phyloP scores from a whole-genome alignment of 2,797 vertebrate genomes.

The Pangasius krempfi region DNA sequence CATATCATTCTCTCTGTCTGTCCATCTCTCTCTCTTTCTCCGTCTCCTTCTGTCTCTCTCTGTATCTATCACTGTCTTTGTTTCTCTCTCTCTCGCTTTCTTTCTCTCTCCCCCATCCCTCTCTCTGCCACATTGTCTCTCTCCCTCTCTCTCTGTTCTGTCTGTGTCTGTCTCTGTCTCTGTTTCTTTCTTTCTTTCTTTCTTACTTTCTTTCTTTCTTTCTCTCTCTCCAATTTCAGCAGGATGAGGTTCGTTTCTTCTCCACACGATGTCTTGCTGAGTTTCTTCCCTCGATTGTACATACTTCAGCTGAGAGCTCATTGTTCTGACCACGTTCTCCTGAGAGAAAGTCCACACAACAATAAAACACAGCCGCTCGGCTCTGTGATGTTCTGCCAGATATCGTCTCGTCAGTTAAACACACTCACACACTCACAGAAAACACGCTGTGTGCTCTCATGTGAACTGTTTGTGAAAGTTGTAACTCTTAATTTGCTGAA shows the following conservation, averaged over 20 bases:
- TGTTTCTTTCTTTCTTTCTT: background rate
- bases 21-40: background rate
- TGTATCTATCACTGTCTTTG: background rate
- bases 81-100: background rate
- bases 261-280: slow-evolving; percentile 31
- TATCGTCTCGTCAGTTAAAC: slow-evolving; percentile 11
- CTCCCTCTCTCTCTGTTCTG: background rate
- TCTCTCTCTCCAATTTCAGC: background rate
- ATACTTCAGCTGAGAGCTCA: slow-evolving; percentile 31
- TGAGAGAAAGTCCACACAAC: slow-evolving; percentile 36
- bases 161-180: background rate
- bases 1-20: background rate
- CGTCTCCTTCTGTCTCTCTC: background rate
- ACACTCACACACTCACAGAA: background rate
- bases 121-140: background rate
- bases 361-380: slow-evolving; percentile 8
- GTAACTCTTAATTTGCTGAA: slow-evolving; percentile 18
- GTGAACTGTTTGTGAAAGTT: slow-evolving; percentile 12
- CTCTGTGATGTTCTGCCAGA: slow-evolving; percentile 34
- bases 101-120: background rate
- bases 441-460: background rate
- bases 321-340: slow-evolving; percentile 33
- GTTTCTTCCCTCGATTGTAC: slow-evolving; percentile 16
- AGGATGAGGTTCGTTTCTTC: slow-evolving; percentile 12
- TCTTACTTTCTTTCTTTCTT: background rate